A percentile compares a stretch with the other conserved stretches of the same genome.
Evolutionary conservation across 1,140 invertebrate genomes (phyloP).

Genomic region (Paramacrobiotus metropolitanus): DNA sequence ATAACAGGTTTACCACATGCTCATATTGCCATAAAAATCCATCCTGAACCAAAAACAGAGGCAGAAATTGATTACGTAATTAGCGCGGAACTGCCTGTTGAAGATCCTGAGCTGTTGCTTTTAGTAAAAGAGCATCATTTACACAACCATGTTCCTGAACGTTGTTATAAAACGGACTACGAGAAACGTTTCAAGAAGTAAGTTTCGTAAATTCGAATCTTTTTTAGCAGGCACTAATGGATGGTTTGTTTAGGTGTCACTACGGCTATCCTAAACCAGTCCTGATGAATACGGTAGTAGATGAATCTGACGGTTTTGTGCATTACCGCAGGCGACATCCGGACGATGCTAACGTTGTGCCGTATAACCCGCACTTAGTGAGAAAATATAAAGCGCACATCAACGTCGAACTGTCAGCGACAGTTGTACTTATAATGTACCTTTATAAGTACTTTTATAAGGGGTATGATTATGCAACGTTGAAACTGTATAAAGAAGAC

Average conservation of each 20-base stretch:
- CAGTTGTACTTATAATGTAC: not conserved
- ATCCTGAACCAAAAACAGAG: too few relatives aligned
- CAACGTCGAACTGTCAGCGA: not conserved
- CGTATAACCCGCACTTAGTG: not conserved
- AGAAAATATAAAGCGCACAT: not conserved
- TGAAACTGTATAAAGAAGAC: too few relatives aligned
- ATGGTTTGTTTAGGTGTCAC: too few relatives aligned
- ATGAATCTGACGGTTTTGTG: not conserved
- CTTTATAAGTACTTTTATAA: not conserved
- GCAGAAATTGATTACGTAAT: not conserved
- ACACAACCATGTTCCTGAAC: not conserved
- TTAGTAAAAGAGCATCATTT: not conserved
- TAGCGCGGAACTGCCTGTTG: not conserved
- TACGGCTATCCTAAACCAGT: not conserved
- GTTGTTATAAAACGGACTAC: not conserved
- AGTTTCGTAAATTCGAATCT: too few relatives aligned
- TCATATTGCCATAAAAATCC: too few relatives aligned
- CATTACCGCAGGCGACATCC: not conserved
- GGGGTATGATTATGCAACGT: too few relatives aligned
- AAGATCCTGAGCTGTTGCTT: not conserved
- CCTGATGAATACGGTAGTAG: not conserved
- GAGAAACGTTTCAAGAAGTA: too few relatives aligned
- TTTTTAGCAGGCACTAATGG: too few relatives aligned
- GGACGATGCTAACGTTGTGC: not conserved
- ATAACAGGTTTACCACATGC: too few relatives aligned